phyloP scores from a whole-genome alignment of 1,140 invertebrate genomes.

The Leptopilina clavipes region DNA sequence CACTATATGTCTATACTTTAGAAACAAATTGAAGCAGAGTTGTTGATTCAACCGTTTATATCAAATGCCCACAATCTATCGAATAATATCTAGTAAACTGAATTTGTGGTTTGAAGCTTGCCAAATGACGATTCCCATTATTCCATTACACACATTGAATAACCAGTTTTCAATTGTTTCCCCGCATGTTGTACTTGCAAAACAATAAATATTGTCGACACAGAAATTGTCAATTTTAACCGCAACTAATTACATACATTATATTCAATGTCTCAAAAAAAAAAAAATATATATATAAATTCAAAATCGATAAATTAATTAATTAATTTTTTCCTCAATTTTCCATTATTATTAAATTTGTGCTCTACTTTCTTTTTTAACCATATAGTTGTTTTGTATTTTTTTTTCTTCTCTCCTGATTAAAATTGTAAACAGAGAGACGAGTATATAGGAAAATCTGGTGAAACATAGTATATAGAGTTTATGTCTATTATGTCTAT shows the following conservation, averaged over 20 bases:
- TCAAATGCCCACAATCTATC: slow-evolving; percentile 5
- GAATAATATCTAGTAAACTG: slow-evolving; percentile 28
- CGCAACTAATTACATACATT: not conserved
- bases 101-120: slow-evolving; percentile 21
- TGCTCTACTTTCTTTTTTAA: not conserved
- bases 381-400: not conserved
- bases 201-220: not conserved
- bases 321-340: no score
- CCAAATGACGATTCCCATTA: slow-evolving; percentile 33
- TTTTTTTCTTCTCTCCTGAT: slow-evolving; percentile 5
- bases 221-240: not conserved
- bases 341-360: no score
- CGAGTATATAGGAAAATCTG: slow-evolving; percentile 18
- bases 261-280: no score
- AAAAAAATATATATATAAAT: no score
- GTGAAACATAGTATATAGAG: not conserved
- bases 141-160: slow-evolving; percentile 15
- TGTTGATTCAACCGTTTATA: slow-evolving; percentile 19
- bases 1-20: slow-evolving; percentile 10
- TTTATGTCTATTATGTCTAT: not conserved
- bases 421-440: not conserved
- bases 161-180: slow-evolving; percentile 11
- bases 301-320: no score
- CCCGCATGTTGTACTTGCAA: not conserved
- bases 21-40: slow-evolving; percentile 3